phyloP scores from a whole-genome alignment of 2,797 vertebrate genomes.

The Labroides dimidiatus region DNA sequence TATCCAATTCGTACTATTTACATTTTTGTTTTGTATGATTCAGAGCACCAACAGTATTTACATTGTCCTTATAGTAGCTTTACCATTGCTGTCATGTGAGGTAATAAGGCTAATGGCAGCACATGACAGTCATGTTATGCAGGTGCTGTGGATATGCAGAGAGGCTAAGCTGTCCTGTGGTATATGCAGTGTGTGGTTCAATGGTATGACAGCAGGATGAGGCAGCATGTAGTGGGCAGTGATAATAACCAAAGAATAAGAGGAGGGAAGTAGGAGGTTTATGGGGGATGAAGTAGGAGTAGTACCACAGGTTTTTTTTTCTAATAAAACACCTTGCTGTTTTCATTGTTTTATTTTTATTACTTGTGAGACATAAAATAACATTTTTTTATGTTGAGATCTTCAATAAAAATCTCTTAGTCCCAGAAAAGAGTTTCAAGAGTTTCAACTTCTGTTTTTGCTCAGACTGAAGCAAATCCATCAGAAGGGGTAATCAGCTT shows the following conservation, averaged over 20 bases:
- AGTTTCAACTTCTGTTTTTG: too few relatives aligned
- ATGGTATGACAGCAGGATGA: slow-evolving; percentile 59
- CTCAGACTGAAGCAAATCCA: too few relatives aligned
- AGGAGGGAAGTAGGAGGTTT: slow-evolving; percentile 46
- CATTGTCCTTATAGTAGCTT: not conserved
- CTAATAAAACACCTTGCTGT: not conserved
- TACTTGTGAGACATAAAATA: not conserved
- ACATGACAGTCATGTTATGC: slow-evolving; percentile 44
- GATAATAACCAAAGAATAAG: slow-evolving; percentile 36
- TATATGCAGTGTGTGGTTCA: slow-evolving; percentile 51
- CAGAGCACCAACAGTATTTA: not conserved
- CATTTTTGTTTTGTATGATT: slow-evolving; percentile 7
- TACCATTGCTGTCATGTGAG: slow-evolving; percentile 37
- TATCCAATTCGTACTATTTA: slow-evolving; percentile 15
- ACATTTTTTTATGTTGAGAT: too few relatives aligned
- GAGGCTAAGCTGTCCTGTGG: slow-evolving; percentile 51
- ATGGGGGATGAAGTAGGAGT: slow-evolving; percentile 25
- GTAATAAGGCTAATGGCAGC: slow-evolving; percentile 37
- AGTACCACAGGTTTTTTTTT: slow-evolving; percentile 9
- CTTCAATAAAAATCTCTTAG: not conserved
- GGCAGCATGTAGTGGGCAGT: slow-evolving; percentile 54
- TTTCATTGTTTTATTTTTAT: not conserved
- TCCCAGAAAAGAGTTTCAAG: too few relatives aligned
- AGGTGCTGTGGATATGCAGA: slow-evolving; percentile 30
- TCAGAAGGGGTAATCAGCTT: too few relatives aligned